A percentile compares a stretch with the other conserved stretches of the same genome.
These are phyloP conservation scores for Irena cyanogastra DNA, from an alignment of 2,113 vertebrate genomes.

Conservation along the genomic window DNA sequence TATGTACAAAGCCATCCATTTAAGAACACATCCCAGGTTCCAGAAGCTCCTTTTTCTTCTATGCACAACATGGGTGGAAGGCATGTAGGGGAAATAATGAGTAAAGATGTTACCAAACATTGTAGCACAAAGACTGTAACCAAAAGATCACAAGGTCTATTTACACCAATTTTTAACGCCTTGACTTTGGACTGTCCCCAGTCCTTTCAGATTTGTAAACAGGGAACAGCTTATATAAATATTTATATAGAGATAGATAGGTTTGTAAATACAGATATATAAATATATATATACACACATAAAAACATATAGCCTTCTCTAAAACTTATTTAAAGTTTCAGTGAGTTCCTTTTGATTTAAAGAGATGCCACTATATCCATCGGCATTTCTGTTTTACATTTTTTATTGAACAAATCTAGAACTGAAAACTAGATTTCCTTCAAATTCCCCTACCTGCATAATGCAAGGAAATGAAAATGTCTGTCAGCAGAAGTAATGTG, in stretches of 20 bases:
- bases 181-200: neutral
- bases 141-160: neutral
- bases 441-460: slow-evolving; percentile 60
- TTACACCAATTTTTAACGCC: neutral
- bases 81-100: neutral
- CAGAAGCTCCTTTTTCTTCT: neutral
- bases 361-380: slow-evolving; percentile 4
- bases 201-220: neutral
- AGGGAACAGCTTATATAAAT: neutral
- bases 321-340: slow-evolving; percentile 40
- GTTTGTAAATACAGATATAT: neutral
- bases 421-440: slow-evolving; percentile 68
- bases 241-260: neutral
- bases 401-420: slow-evolving; percentile 60
- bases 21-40: neutral
- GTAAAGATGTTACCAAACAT: neutral
- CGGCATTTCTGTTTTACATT: slow-evolving; percentile 53
- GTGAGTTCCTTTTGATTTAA: slow-evolving; percentile 58
- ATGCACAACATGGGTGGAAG: neutral
- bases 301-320: neutral
- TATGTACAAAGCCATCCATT: neutral
- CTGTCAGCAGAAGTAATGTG: slow-evolving; percentile 80
- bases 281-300: neutral
- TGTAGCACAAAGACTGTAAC: neutral
- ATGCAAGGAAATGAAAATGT: slow-evolving; percentile 71